Conservation (phyloP, 2,888 invertebrate species). For the Hydraecia micacea region DNA sequence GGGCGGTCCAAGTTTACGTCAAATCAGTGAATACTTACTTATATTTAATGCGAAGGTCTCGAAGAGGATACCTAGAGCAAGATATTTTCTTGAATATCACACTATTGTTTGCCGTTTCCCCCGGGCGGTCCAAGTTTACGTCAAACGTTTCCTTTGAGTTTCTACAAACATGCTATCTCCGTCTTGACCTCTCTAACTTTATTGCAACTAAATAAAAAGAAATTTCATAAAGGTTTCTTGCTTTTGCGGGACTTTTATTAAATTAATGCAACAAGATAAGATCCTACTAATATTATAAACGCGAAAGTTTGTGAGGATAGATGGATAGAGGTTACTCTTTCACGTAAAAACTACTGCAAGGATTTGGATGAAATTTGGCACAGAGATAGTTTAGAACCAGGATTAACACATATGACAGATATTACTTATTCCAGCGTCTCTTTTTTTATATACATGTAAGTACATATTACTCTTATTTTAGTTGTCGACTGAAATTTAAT, state of each 20-base stretch:
- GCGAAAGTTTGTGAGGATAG: no score
- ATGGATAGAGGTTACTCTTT: no score
- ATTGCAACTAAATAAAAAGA: slow-evolving; percentile 26
- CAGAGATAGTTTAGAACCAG: no score
- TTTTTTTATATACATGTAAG: no score
- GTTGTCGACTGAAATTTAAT: no score
- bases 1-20: slow-evolving; percentile 52
- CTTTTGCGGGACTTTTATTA: neutral
- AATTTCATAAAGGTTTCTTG: slow-evolving; percentile 1
- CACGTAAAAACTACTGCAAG: no score
- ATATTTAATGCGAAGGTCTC: slow-evolving; percentile 41
- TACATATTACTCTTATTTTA: no score
- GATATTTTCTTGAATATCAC: slow-evolving; percentile 59
- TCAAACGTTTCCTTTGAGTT: slow-evolving; percentile 57
- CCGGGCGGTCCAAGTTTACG: slow-evolving; percentile 50
- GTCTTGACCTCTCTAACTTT: slow-evolving; percentile 39
- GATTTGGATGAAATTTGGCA: no score
- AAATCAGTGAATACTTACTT: slow-evolving; percentile 67
- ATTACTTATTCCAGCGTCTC: neutral
- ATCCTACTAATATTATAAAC: no score
- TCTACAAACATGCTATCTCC: slow-evolving; percentile 56
- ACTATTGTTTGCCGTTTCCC: slow-evolving; percentile 65
- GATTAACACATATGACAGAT: no score
- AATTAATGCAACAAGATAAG: no score
- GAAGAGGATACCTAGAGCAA: slow-evolving; percentile 43